Base-by-base conservation (phyloP, 2,797 vertebrate genomes). In the Xerus rutilus region DNA sequence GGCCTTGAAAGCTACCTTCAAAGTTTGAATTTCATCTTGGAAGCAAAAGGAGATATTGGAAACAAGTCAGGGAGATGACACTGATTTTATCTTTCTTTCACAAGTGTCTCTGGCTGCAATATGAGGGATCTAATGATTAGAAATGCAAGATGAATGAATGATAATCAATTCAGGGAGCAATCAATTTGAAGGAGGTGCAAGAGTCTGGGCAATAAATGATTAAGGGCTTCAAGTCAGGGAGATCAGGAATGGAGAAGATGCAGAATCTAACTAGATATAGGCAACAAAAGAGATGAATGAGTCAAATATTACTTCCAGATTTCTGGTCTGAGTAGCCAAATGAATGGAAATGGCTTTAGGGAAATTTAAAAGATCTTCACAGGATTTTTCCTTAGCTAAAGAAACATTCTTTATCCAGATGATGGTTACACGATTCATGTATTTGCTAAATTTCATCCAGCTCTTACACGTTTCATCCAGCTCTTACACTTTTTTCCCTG, bases 21-120 rank as follows among this genome's bases (percentile, higher is more conserved):
- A 57, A 92, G 30, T 92, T 3, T 67, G 32, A 84, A 47, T 45
- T 79, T 93, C 21, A 85, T 32, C 45, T 82, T 43, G 3, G 17
- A 89, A 91, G 65, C 76, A 93, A 57, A 1, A 69, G 76, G 23
- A 95, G 82, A n/a, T 79, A 93, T n/a, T 4, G 32, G 17, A 70
- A 30, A 93, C 23, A 85, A 52, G 78, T 54, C 25, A 47, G 7
- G 18, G 25, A 35, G 64, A 72, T 18, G 52, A 79, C 45, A 86
- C 4, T 39, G 11, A 45, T 76, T 54, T 90, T 52, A 89, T 12
- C 3, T 62, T 85, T 76, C 90, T 62, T 84, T 89, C 30, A 85
- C 59, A 85, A 64, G 49, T 45, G 45, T 86, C 65, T 85, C n/a
- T 57, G 47, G n/a, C 65, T 13, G 12, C 5, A 47, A 10, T 70